Evolutionary conservation across 2,797 vertebrate species (phyloP).

Genomic region (Tauraco hartlaubi): DNA sequence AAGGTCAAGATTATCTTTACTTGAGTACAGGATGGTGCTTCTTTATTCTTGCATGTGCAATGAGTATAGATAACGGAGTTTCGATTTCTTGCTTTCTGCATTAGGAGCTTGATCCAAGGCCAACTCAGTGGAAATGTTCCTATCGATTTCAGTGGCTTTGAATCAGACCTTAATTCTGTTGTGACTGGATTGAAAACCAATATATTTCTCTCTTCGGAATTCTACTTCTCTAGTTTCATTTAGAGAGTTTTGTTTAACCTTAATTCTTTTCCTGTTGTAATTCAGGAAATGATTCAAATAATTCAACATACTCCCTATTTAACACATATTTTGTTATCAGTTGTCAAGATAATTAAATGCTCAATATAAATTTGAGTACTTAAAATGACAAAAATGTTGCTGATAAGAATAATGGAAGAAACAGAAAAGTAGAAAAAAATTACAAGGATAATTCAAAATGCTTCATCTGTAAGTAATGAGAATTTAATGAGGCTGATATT

Average conservation of each 20-base stretch:
- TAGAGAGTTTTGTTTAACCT: conserved; percentile 45
- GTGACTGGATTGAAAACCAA: conserved; percentile 19
- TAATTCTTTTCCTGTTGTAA: conserved; percentile 40
- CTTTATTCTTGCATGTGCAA: not conserved
- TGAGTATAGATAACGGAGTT: not conserved
- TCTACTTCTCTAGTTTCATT: conserved; percentile 5
- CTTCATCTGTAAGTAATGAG: conserved; percentile 77
- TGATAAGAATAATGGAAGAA: conserved; percentile 68
- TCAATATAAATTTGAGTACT: conserved; percentile 59
- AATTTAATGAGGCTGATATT: conserved; percentile 70
- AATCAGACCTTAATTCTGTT: not conserved
- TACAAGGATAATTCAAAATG: conserved; percentile 52
- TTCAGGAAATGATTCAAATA: conserved; percentile 48
- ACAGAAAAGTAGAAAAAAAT: conserved; percentile 47
- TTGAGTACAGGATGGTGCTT: not conserved
- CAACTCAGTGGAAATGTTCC: not conserved
- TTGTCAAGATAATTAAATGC: conserved; percentile 77
- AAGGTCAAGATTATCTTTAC: not conserved
- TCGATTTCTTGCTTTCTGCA: conserved; percentile 3
- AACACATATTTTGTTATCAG: conserved; percentile 24
- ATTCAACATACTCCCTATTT: conserved; percentile 18
- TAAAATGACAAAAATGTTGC: conserved; percentile 70
- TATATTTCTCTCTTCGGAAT: conserved; percentile 54
- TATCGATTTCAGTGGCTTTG: conserved; percentile 40
- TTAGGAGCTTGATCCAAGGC: not conserved